These are phyloP conservation scores for Procavia capensis DNA, from an alignment of 2,113 vertebrate species.

Conservation along the genomic window DNA sequence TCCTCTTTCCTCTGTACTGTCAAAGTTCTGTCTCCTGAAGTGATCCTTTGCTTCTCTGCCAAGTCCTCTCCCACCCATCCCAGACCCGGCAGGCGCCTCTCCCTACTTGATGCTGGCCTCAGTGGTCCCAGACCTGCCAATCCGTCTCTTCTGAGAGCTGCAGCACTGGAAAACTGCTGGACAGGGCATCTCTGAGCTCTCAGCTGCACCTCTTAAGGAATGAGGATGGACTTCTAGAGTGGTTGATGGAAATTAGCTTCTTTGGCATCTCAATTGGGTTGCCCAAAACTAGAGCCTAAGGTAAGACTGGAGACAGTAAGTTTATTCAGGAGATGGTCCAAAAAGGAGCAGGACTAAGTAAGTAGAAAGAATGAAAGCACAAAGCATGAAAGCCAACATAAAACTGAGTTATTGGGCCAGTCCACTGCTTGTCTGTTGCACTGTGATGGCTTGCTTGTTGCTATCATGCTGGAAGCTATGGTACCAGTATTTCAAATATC, in stretches of 20 bases:
- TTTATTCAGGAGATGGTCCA: background rate
- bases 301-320: background rate
- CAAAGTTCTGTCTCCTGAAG: background rate
- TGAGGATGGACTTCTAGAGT: background rate
- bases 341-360: background rate
- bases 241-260: background rate
- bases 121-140: background rate
- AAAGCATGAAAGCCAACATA: background rate
- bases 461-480: background rate
- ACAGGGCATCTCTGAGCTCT: accelerated
- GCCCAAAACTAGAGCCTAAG: background rate
- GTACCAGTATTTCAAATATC: background rate
- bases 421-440: background rate
- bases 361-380: too few relatives aligned
- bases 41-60: background rate
- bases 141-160: accelerated
- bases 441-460: background rate
- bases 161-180: accelerated
- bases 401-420: background rate
- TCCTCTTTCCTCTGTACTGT: background rate
- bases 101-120: background rate
- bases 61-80: background rate
- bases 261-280: background rate
- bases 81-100: background rate
- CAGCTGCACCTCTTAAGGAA: background rate